These are phyloP conservation scores for Anagyrus pseudococci DNA, from an alignment of 2,888 invertebrate species.

Conservation along the genomic window DNA sequence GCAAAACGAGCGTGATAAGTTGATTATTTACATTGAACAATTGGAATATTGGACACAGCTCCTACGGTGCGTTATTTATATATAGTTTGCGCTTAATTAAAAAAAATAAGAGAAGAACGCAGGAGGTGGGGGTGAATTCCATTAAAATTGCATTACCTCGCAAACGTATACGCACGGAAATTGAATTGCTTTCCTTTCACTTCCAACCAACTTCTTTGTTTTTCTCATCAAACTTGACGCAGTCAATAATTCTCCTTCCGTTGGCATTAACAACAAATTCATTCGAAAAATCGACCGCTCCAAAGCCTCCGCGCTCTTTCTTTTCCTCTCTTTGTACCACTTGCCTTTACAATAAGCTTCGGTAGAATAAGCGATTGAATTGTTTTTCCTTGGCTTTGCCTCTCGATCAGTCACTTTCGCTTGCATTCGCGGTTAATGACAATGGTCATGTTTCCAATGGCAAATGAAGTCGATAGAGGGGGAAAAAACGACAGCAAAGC, in stretches of 20 bases:
- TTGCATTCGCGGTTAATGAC: neutral
- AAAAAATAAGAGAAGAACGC: too few relatives aligned
- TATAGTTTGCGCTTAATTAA: too few relatives aligned
- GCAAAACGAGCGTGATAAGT: conserved; percentile 2
- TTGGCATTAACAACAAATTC: conserved; percentile 11
- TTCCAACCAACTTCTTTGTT: conserved; percentile 10
- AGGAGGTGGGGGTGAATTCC: too few relatives aligned
- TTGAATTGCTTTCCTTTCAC: conserved; percentile 3
- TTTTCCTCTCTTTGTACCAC: neutral
- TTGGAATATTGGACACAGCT: too few relatives aligned
- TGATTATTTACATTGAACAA: too few relatives aligned
- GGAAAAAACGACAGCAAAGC: conserved; percentile 21
- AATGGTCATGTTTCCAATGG: neutral
- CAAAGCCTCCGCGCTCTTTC: neutral
- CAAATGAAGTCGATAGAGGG: conserved; percentile 1
- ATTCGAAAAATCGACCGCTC: conserved; percentile 4
- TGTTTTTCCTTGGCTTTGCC: conserved; percentile 13
- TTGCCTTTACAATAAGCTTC: neutral
- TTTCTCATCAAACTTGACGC: too few relatives aligned
- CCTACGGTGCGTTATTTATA: too few relatives aligned
- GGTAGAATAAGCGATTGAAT: conserved; percentile 13
- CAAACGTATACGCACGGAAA: too few relatives aligned
- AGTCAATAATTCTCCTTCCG: too few relatives aligned
- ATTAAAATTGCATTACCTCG: too few relatives aligned
- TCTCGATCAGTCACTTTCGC: neutral